phyloP scores from a whole-genome alignment of 2,113 vertebrate species.

The Phalacrocorax aristotelis region DNA sequence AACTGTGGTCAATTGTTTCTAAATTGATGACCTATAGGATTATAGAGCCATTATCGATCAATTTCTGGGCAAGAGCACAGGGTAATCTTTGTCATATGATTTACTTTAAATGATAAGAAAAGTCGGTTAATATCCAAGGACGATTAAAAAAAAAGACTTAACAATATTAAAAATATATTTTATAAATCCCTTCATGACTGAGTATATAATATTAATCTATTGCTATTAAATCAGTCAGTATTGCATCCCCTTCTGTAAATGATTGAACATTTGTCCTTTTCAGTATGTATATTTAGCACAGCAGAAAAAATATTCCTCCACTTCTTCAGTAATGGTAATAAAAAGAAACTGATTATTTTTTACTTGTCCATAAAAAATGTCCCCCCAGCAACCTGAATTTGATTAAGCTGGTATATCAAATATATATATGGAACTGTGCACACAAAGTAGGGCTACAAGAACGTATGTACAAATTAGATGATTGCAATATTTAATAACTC shows the following conservation, averaged over 20 bases:
- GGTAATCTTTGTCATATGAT: not conserved
- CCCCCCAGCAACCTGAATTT: not conserved
- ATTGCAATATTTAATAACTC: slow-evolving; percentile 27
- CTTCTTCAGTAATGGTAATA: slow-evolving; percentile 30
- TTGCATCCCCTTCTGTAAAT: not conserved
- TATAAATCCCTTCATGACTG: not conserved
- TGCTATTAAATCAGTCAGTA: slow-evolving; percentile 29
- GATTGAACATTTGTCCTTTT: slow-evolving; percentile 12
- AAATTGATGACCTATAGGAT: not conserved
- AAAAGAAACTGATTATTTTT: slow-evolving; percentile 41
- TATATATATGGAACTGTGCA: not conserved
- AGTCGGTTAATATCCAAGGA: not conserved
- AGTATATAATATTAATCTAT: not conserved
- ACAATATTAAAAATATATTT: slow-evolving; percentile 45
- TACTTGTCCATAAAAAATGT: slow-evolving; percentile 22
- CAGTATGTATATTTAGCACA: slow-evolving; percentile 41
- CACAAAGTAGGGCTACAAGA: not conserved
- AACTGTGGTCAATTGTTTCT: not conserved
- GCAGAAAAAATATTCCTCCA: not conserved
- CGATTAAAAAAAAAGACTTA: not conserved
- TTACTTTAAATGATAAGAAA: not conserved
- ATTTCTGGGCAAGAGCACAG: not conserved
- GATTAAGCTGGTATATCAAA: slow-evolving; percentile 50
- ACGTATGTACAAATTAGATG: slow-evolving; percentile 22
- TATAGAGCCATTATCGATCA: not conserved